Evolutionary conservation across 64 coral and sea anemone species (phyloP), one percentile per base, ranked within the genome.

Genomic region (Pocillopora damicornis): DNA sequence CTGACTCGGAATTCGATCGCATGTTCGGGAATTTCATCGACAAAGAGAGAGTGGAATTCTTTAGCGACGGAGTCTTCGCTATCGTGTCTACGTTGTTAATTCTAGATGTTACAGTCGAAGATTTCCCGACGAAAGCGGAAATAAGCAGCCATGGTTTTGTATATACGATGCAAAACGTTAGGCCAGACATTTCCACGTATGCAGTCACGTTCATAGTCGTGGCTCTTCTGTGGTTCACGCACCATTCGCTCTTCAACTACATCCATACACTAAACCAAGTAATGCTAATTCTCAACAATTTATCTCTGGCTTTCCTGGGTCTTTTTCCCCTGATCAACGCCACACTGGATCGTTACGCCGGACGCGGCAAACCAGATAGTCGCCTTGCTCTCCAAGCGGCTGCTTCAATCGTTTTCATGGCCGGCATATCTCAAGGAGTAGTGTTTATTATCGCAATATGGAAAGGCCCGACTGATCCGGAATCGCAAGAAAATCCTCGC

Each of bases 41-140:
- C 25, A 99, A 91, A 56, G 97, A 99, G 35, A 91, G 97, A 92
- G 93, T 99, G 4, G 97, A 99, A 35, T 95, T 91, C 36, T 99
- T 95, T 37, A 95, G 93, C 90, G 97, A 99, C 80, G 97, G 97
- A 11, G 88, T 94, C 58, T 99, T 92, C 90, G 93, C 97, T 2
- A 99, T 99, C 35, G 97, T 95, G 20, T 88, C 97, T 16, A 99
- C 97, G 10, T 83, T 99, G 22, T 74, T 99, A 56, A 91, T 99
- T 20, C 60, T 99, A 60, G 97, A 99, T 72, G 93, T 99, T 22
- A 95, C 85, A 60, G 60, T 93, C 9, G 97, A 99, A 37, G 81
- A 95, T 68, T 95, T 99, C 56, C 97, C 97, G 25, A 88, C 88
- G 9, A 37, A 79, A 63, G 61, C 60, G 9, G 85, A 91, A 37